Conservation (phyloP, 2,113 vertebrate species). For the Zapus hudsonius region DNA sequence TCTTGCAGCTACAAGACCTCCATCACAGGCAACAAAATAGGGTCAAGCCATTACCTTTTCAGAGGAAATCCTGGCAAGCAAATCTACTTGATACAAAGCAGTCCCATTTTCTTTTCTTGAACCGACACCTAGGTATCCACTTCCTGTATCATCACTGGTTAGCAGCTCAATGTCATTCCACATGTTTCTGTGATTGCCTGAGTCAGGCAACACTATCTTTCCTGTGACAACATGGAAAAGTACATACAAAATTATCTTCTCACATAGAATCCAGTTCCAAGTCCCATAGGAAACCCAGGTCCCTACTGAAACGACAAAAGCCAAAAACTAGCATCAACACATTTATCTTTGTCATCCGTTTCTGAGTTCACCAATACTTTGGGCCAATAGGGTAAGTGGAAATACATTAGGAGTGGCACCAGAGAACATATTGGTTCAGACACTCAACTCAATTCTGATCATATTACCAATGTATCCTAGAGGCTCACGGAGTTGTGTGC, state of each 20-base stretch:
- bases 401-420: not conserved
- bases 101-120: constrained; percentile 87
- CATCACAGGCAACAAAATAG: not conserved
- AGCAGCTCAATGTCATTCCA: constrained; percentile 94
- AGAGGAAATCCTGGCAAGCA: constrained; percentile 90
- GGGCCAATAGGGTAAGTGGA: not conserved
- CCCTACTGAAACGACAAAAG: not conserved
- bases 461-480: not conserved
- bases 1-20: not conserved
- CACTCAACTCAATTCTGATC: not conserved
- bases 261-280: not conserved
- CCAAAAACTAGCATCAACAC: not conserved
- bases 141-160: constrained; percentile 91
- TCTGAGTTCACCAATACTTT: not conserved
- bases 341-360: not conserved
- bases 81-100: constrained; percentile 93
- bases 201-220: not conserved
- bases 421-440: not conserved
- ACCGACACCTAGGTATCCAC: constrained; percentile 84
- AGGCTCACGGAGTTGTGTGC: not conserved
- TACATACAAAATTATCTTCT: constrained; percentile 19
- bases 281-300: constrained; percentile 22
- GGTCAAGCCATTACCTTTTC: constrained; percentile 86
- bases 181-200: constrained; percentile 81
- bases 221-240: constrained; percentile 31